Base-by-base conservation (phyloP, 2,888 invertebrate genomes). In the Drosophila paramelanica region DNA sequence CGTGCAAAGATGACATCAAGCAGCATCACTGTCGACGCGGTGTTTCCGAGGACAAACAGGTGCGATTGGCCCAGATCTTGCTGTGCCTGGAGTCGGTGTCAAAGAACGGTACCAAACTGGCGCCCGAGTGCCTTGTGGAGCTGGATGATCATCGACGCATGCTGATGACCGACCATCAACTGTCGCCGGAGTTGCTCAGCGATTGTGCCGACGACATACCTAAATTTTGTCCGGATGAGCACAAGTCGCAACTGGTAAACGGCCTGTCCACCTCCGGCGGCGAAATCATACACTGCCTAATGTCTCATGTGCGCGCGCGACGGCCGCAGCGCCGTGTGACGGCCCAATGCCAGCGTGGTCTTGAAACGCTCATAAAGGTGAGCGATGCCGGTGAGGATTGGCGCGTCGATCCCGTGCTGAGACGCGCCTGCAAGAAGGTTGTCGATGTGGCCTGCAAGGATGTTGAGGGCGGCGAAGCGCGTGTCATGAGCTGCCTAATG, bases 371-470 rank as follows among this genome's bases (percentile, higher is more conserved):
- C 45, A 93, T 99, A 3, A 96, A 96, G 92, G 96, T 97, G 86
- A 95, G 97, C 5, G 98, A 99, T 92, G 96, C 96, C n/a, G 98
- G 97, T 1, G 97, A 97, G 92, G 98, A 99, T 93, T 98, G 98
- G 97, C 94, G 97, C 81, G 97, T 99, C 0, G 99, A 99, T 93
- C 97, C 97, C 0, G 95, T 98, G 42, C 93, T 99, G 53, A 94
- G 96, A 52, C 95, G 96, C 90, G 96, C 97, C 1, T 99, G 99
- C 90, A 95, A 96, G 83, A 94, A 96, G 1, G 97, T 98, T 7
- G 98, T 98, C 0, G 95, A 96, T 90, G 93, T 94, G 36, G 95
- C 95, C 2, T 98, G 98, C 88, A 94, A 94, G 72, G 95, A 96
- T 87, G 92, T 96, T 0, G 94, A 93, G 71, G 96, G 95, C 27